phyloP scores from a whole-genome alignment of 2,797 vertebrate genomes.

The Sphaeramia orbicularis region DNA sequence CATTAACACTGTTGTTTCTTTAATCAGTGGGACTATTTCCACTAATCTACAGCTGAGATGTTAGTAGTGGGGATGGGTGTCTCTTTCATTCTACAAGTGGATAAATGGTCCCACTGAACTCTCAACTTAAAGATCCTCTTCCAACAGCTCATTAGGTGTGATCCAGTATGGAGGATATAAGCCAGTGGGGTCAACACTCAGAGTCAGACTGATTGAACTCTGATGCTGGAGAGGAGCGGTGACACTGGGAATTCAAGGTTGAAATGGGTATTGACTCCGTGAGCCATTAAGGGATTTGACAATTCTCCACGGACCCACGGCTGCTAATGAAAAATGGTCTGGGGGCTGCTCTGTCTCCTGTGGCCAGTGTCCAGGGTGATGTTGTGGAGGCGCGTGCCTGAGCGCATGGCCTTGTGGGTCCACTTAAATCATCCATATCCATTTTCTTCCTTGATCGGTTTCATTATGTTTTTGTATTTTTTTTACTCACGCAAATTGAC shows the following conservation, averaged over 20 bases:
- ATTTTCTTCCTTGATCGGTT: slow-evolving; percentile 12
- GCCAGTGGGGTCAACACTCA: slow-evolving; percentile 24
- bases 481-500: slow-evolving; percentile 2
- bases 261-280: slow-evolving; percentile 50
- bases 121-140: slow-evolving; percentile 25
- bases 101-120: slow-evolving; percentile 48
- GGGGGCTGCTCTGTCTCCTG: slow-evolving; percentile 23
- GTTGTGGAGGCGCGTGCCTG: not conserved
- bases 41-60: slow-evolving; percentile 7
- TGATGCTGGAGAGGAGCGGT: slow-evolving; percentile 10
- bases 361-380: not conserved
- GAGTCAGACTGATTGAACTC: slow-evolving; percentile 44
- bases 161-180: slow-evolving; percentile 27
- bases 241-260: slow-evolving; percentile 53
- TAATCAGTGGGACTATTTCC: slow-evolving; percentile 4
- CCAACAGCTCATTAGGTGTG: slow-evolving; percentile 50
- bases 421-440: slow-evolving; percentile 6
- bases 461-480: slow-evolving; percentile 6
- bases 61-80: not conserved
- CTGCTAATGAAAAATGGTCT: slow-evolving; percentile 27
- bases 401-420: slow-evolving; percentile 15
- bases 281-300: slow-evolving; percentile 43
- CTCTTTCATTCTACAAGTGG: slow-evolving; percentile 29
- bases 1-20: slow-evolving; percentile 13
- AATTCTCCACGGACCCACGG: slow-evolving; percentile 26